Conservation (phyloP, 2,888 invertebrate species). For the Adelphocoris suturalis region DNA sequence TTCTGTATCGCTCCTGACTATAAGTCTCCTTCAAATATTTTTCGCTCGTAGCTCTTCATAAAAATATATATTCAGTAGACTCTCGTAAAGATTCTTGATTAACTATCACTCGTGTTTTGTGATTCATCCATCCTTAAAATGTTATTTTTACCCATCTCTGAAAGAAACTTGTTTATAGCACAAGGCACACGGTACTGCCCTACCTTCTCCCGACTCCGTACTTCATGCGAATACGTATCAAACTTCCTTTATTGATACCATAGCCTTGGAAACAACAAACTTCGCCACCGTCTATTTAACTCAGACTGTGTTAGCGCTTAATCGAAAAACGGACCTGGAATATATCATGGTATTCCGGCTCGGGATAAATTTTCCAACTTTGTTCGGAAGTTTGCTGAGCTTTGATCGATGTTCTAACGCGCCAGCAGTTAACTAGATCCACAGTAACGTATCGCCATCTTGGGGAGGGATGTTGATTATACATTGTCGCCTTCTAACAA, state of each 20-base stretch:
- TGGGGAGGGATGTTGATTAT: background rate
- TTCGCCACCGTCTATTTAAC: background rate
- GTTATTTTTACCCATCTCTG: too few species aligned
- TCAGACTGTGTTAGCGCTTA: background rate
- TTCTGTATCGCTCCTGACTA: too few species aligned
- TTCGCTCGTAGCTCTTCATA: too few species aligned
- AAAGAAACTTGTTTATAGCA: too few species aligned
- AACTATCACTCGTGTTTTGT: too few species aligned
- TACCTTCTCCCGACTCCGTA: too few species aligned
- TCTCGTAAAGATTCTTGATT: too few species aligned
- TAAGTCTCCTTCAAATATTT: too few species aligned
- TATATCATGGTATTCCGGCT: constrained; percentile 17
- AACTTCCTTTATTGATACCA: background rate
- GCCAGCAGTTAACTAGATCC: background rate
- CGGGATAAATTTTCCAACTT: constrained; percentile 10
- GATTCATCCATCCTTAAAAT: too few species aligned
- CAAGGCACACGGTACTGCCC: too few species aligned
- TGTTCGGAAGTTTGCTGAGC: constrained; percentile 14
- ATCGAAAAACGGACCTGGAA: constrained; percentile 15
- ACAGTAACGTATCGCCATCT: constrained; percentile 16
- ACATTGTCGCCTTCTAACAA: background rate
- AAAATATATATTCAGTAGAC: too few species aligned
- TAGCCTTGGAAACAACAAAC: background rate
- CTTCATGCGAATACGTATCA: background rate
- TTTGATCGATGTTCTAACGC: constrained; percentile 26